Percentiles rank a stretch among this genome's conserved stretches.
Conservation (phyloP, 2,113 vertebrate genomes). For the Crypturellus undulatus region DNA sequence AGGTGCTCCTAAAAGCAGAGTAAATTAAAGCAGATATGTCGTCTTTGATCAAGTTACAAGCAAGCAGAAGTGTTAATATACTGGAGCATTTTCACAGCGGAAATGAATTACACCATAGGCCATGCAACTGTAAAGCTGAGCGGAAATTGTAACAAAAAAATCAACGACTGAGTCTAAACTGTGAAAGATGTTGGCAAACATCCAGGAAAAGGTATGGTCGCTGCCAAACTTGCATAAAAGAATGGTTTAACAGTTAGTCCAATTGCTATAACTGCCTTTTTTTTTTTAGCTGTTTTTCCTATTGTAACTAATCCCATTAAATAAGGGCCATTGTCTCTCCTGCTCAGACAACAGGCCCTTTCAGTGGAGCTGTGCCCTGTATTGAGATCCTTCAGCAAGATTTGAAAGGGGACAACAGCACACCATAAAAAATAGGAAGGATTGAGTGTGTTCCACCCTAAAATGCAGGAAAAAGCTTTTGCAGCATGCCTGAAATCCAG, state of each 20-base stretch:
- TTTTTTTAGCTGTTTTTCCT: conserved; percentile 68
- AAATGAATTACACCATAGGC: conserved; percentile 76
- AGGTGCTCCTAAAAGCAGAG: conserved; percentile 10
- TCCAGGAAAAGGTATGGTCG: conserved; percentile 78
- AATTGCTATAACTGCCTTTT: conserved; percentile 65
- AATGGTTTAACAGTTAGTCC: conserved; percentile 67
- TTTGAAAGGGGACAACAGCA: conserved; percentile 63
- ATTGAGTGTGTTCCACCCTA: conserved; percentile 55
- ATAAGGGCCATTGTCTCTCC: conserved; percentile 73
- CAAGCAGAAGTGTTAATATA: conserved; percentile 63
- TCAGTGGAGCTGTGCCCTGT: conserved; percentile 59
- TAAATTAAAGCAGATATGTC: conserved; percentile 59
- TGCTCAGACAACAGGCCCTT: conserved; percentile 72
- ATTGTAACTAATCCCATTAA: conserved; percentile 80
- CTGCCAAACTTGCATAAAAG: conserved; percentile 76
- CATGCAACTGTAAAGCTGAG: conserved; percentile 38
- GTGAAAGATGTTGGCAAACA: conserved; percentile 58
- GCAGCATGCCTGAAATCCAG: background rate
- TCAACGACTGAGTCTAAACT: conserved; percentile 49
- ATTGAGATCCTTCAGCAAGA: conserved; percentile 33
- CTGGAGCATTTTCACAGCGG: conserved; percentile 57
- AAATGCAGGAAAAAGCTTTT: conserved; percentile 45
- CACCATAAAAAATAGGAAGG: conserved; percentile 38
- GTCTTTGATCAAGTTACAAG: conserved; percentile 68
- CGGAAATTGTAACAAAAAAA: conserved; percentile 67